Base-by-base conservation (phyloP, 2,113 vertebrate species). In the Ellobius talpinus region DNA sequence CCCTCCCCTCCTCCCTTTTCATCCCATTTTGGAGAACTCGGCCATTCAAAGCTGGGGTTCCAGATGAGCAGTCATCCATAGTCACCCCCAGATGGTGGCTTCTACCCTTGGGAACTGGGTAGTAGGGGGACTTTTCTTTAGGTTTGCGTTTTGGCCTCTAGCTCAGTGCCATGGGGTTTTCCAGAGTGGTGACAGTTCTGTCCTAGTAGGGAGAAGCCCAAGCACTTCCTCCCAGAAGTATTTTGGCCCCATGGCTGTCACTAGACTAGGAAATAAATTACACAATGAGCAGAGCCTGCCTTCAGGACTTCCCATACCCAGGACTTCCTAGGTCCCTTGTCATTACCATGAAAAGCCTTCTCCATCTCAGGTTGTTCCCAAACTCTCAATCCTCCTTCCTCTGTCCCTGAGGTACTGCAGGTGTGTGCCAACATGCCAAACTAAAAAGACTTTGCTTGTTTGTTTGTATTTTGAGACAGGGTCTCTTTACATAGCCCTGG, bases 121-220 rank as follows among this genome's bases (percentile, higher is more conserved):
- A 70, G 11, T 85, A 93, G 77, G 66, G n/a, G 96, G n/a, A 92
- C 61, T 97, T 97, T 90, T 84, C 92, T 97, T 82, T n/a, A n/a
- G 68, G 79, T 72, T 85, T 88, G 50, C 36, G 42, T 63, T 87
- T 94, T 96, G 79, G 74, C 74, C 39, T 92, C 47, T 24, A n/a
- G 70, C 84, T 39, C 39, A 68, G 68, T 82, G 45, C 33, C 24
- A 8, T 33, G 96, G 96, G 97, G 78, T n/a, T 97, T 98, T 97
- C 96, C 97, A 96, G 90, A 82, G 17, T 88, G 52, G 77, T 88
- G 94, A 97, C 96, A 95, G 81, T 58, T 3, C 72, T 91, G 85
- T 93, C 72, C 63, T 85, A 42, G 87, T 31, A 86, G 81, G 65
- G 89, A 70, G 82, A 4, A 26, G 77, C 84, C 55, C 68, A 82